phyloP scores from a whole-genome alignment of 2,797 vertebrate genomes.

The Enteromius radiatus region DNA sequence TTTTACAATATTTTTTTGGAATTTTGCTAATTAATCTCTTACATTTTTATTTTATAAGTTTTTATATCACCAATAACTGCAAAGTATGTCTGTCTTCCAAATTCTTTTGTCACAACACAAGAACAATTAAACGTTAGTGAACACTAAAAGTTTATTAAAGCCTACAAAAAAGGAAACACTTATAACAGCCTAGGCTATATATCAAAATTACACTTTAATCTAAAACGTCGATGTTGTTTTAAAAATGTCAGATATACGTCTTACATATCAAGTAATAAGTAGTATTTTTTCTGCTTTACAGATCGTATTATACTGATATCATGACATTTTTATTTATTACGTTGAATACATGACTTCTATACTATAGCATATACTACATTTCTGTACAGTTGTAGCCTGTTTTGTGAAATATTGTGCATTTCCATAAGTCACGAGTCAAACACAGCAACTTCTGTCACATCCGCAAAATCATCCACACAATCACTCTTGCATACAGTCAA shows the following conservation, averaged over 20 bases:
- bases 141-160: not conserved
- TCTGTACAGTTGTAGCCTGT: not conserved
- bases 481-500: not conserved
- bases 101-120: not conserved
- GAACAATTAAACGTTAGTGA: not conserved
- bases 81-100: not conserved
- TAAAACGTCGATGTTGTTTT: not conserved
- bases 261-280: not conserved
- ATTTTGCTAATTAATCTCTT: not conserved
- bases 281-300: not conserved
- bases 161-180: not conserved
- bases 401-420: not conserved
- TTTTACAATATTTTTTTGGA: not conserved
- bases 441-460: constrained; percentile 10
- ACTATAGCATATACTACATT: not conserved
- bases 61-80: not conserved
- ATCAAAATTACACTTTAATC: not conserved
- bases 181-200: not conserved
- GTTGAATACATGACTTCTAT: not conserved
- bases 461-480: not conserved
- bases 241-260: not conserved
- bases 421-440: constrained; percentile 12
- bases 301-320: not conserved
- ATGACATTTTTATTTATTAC: not conserved
- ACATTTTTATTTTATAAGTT: not conserved